A percentile compares a stretch with the other conserved stretches of the same genome.
Evolutionary conservation across 1,140 invertebrate genomes (phyloP).

Genomic region (Panagrolaimus sp.): DNA sequence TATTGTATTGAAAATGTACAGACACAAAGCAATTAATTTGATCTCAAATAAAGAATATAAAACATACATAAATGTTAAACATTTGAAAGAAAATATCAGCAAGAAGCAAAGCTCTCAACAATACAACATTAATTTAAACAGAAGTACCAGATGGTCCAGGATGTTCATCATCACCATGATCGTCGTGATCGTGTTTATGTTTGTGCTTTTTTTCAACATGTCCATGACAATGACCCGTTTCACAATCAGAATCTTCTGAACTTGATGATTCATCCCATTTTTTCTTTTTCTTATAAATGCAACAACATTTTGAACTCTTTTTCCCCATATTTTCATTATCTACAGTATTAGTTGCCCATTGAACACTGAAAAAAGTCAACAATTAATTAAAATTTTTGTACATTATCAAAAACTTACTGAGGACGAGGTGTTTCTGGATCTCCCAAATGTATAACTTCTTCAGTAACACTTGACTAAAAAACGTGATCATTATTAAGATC

Average conservation of each 20-base stretch:
- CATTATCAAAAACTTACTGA: neutral
- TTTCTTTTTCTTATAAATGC: constrained; percentile 49
- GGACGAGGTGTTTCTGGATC: neutral
- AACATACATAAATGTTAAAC: too few relatives aligned
- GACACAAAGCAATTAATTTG: too few relatives aligned
- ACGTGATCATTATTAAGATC: too few relatives aligned
- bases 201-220: constrained; percentile 47
- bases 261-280: constrained; percentile 46
- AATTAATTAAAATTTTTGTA: neutral
- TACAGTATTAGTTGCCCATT: constrained; percentile 40
- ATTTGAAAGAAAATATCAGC: too few relatives aligned
- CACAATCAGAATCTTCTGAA: constrained; percentile 44
- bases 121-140: neutral
- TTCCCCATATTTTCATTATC: constrained; percentile 44
- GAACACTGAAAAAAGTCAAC: constrained; percentile 30
- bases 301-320: constrained; percentile 51
- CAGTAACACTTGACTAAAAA: neutral
- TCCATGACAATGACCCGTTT: constrained; percentile 44
- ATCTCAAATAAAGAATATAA: too few relatives aligned
- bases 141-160: constrained; percentile 1
- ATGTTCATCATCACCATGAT: neutral
- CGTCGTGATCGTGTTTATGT: constrained; percentile 13
- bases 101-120: too few relatives aligned
- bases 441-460: constrained; percentile 6
- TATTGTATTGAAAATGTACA: too few relatives aligned